A percentile compares a stretch with the other conserved stretches of the same genome.
Evolutionary conservation across 2,113 vertebrate species (phyloP).

Genomic region (Pitta sordida): DNA sequence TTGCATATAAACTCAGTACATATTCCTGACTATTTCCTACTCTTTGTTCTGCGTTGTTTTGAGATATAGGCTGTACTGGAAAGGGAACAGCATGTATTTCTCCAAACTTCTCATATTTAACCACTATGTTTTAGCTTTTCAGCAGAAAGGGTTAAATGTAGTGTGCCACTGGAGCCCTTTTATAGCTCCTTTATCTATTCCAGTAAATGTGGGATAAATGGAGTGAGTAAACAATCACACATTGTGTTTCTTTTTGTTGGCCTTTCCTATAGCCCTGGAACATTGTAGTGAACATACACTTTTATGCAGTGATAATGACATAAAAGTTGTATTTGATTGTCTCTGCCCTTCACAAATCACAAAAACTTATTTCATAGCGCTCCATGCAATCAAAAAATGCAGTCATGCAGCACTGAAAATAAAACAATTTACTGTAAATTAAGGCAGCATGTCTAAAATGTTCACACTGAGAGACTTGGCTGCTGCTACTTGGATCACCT

Average conservation of each 20-base stretch:
- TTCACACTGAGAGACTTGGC: background rate
- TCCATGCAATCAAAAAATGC: conserved; percentile 14
- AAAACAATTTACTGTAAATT: conserved; percentile 1
- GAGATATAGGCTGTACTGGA: background rate
- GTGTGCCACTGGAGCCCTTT: background rate
- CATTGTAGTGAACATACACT: background rate
- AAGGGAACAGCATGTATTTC: background rate
- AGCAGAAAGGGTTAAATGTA: background rate
- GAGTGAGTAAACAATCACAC: conserved; percentile 2
- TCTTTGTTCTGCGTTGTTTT: background rate
- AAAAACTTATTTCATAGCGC: conserved; percentile 17
- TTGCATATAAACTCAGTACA: background rate
- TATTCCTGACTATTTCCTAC: background rate
- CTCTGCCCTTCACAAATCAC: conserved; percentile 36
- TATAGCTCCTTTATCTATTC: background rate
- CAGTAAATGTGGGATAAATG: conserved; percentile 10
- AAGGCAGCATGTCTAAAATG: background rate
- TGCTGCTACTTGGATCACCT: background rate
- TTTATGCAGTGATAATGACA: conserved; percentile 6
- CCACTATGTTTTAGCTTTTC: background rate
- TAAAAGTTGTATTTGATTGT: conserved; percentile 39
- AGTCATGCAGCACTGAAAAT: background rate
- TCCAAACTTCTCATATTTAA: background rate
- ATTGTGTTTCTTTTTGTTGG: background rate
- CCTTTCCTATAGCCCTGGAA: background rate